Conservation (phyloP, 2,888 invertebrate genomes). For the Agrochola macilenta region DNA sequence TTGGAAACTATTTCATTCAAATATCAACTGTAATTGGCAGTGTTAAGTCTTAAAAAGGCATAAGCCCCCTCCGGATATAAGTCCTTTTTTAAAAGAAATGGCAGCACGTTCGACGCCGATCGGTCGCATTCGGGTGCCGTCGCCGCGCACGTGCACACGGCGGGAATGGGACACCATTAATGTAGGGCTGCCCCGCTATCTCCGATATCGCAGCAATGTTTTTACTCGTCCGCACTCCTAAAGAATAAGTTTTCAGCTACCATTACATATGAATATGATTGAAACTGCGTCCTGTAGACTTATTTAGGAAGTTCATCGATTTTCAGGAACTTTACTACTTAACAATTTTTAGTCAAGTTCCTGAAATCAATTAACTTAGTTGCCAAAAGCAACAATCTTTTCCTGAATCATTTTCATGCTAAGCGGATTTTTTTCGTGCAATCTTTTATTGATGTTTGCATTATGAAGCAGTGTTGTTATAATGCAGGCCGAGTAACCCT, state of each 20-base stretch:
- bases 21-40: background rate
- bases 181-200: slow-evolving; percentile 71
- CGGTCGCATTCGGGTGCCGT: slow-evolving; percentile 86
- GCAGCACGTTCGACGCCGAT: slow-evolving; percentile 75
- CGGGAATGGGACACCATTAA: slow-evolving; percentile 77
- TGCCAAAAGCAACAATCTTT: background rate
- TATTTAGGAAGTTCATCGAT: slow-evolving; percentile 15
- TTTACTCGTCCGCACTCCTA: slow-evolving; percentile 57
- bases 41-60: slow-evolving; percentile 28
- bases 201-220: slow-evolving; percentile 70
- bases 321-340: background rate
- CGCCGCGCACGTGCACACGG: slow-evolving; percentile 86
- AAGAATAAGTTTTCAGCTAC: slow-evolving; percentile 66
- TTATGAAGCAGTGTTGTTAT: slow-evolving; percentile 27
- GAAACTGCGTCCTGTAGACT: slow-evolving; percentile 42
- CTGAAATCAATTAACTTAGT: background rate
- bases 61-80: slow-evolving; percentile 26
- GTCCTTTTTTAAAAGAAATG: slow-evolving; percentile 65
- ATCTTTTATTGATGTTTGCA: background rate
- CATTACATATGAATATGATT: slow-evolving; percentile 60
- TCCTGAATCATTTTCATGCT: background rate
- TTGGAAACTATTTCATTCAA: background rate
- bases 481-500: slow-evolving; percentile 43
- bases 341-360: background rate
- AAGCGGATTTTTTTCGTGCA: background rate